Evolutionary conservation across 1,140 invertebrate genomes (phyloP).

Genomic region (Papilio helenus): DNA sequence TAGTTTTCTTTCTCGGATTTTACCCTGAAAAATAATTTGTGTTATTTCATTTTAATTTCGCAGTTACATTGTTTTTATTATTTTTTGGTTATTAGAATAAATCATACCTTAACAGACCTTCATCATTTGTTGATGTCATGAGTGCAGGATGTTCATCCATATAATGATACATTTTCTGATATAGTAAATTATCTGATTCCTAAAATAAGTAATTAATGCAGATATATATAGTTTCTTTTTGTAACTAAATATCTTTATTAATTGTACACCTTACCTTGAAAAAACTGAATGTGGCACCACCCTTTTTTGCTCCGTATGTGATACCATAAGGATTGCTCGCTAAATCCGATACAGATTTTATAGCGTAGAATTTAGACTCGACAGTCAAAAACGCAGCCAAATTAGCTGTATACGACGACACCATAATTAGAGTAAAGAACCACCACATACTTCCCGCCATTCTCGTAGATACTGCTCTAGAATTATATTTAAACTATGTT

Average conservation of each 20-base stretch:
- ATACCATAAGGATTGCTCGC: conserved; percentile 88
- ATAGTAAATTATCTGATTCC: conserved; percentile 88
- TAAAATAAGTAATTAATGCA: conserved; percentile 53
- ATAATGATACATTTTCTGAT: conserved; percentile 91
- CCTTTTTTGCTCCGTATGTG: conserved; percentile 92
- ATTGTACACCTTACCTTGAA: conserved; percentile 87
- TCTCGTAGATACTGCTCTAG: conserved; percentile 90
- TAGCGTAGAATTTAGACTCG: conserved; percentile 92
- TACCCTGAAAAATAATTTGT: conserved; percentile 69
- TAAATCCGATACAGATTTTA: conserved; percentile 93
- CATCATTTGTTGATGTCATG: conserved; percentile 87
- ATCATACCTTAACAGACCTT: conserved; percentile 87
- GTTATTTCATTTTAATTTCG: not conserved
- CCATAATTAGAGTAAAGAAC: conserved; percentile 98
- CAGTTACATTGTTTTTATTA: not conserved
- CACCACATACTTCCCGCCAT: conserved; percentile 94
- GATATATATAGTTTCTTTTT: not conserved
- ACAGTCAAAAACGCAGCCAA: conserved; percentile 98
- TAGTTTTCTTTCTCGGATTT: conserved; percentile 86
- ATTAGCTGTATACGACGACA: conserved; percentile 98
- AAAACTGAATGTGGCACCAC: conserved; percentile 92
- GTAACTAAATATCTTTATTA: not conserved
- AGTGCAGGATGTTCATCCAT: conserved; percentile 88
- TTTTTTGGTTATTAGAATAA: not conserved
- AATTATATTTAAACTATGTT: conserved; percentile 38